Conservation (phyloP, 1,140 invertebrate genomes). For the Oreohelix idahoensis region DNA sequence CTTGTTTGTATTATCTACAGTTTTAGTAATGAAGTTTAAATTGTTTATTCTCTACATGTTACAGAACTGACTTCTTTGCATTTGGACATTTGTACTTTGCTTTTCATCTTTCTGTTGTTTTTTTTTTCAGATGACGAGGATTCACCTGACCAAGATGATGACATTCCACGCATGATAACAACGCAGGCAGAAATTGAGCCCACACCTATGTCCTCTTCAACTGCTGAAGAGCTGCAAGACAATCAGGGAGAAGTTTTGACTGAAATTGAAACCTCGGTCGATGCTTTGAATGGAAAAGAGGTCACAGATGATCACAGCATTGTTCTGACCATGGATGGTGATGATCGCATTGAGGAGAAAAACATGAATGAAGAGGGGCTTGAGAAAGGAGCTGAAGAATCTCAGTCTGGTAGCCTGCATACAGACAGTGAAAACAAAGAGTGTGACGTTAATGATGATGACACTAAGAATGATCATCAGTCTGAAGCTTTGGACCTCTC, state of each 20-base stretch:
- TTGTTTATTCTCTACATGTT: too few relatives aligned
- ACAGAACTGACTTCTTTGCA: too few relatives aligned
- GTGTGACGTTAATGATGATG: neutral
- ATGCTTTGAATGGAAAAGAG: neutral
- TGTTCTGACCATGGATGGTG: slow-evolving; percentile 1
- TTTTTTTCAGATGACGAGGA: slow-evolving; percentile 43
- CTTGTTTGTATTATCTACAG: too few relatives aligned
- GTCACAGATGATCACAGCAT: neutral
- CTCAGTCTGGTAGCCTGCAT: neutral
- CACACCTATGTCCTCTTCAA: slow-evolving; percentile 47
- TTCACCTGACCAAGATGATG: slow-evolving; percentile 31
- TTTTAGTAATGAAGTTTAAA: too few relatives aligned
- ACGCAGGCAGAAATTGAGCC: slow-evolving; percentile 58
- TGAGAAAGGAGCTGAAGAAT: neutral
- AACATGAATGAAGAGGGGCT: neutral
- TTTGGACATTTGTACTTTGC: too few relatives aligned
- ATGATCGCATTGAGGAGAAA: neutral
- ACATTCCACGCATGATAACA: slow-evolving; percentile 55
- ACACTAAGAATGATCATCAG: neutral
- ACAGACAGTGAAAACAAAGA: neutral
- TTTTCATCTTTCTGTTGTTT: too few relatives aligned
- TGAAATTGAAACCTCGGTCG: neutral
- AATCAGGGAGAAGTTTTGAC: slow-evolving; percentile 40
- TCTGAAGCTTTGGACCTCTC: neutral
- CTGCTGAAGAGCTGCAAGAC: slow-evolving; percentile 39